Percentiles rank a stretch among this genome's conserved stretches.
Conservation (phyloP, 2,888 invertebrate genomes). For the Phyllotreta cruciferae region DNA sequence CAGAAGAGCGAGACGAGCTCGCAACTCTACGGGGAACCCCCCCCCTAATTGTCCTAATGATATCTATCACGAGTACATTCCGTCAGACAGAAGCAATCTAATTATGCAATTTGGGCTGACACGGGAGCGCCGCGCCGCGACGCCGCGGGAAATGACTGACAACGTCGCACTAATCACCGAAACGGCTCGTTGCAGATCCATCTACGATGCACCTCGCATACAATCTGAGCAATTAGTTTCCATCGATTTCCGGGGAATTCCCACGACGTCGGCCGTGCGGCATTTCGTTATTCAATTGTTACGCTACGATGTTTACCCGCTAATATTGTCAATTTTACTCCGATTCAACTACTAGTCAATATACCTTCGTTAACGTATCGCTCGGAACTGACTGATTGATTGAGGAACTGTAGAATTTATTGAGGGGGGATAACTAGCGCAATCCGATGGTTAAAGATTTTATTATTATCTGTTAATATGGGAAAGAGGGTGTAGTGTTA, state of each 20-base stretch:
- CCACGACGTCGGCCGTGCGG: constrained; percentile 40
- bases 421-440: too few relatives aligned
- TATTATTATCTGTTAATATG: too few relatives aligned
- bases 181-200: constrained; percentile 45
- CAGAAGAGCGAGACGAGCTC: constrained; percentile 24
- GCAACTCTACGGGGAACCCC: constrained; percentile 17
- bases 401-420: too few relatives aligned
- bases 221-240: constrained; percentile 51
- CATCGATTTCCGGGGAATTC: constrained; percentile 44
- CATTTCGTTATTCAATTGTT: constrained; percentile 45
- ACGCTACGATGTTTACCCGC: constrained; percentile 42
- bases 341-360: too few relatives aligned
- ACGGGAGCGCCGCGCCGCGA: constrained; percentile 49
- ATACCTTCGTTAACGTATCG: too few relatives aligned
- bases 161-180: constrained; percentile 55
- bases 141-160: constrained; percentile 54
- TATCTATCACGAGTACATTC: constrained; percentile 52
- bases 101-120: constrained; percentile 58
- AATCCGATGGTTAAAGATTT: too few relatives aligned
- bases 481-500: too few relatives aligned
- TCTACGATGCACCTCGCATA: constrained; percentile 45
- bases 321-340: constrained; percentile 41
- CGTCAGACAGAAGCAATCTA: constrained; percentile 56
- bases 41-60: constrained; percentile 54
- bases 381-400: too few relatives aligned